These are phyloP conservation scores for Teleogryllus oceanicus DNA, from an alignment of 2,888 invertebrate genomes.

Conservation along the genomic window DNA sequence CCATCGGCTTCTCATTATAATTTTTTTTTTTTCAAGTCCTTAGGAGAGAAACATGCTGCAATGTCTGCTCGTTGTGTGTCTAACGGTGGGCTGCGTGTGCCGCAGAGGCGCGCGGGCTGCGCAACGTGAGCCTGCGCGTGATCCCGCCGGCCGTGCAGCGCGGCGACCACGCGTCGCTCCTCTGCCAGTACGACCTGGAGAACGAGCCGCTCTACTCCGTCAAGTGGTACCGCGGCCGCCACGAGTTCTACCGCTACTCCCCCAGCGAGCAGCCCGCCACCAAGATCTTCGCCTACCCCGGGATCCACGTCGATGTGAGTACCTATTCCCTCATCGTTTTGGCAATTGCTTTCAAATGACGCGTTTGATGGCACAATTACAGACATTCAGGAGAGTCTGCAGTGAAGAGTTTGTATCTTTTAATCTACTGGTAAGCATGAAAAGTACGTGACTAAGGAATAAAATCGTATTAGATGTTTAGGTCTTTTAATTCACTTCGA, in stretches of 20 bases:
- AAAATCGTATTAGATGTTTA: no score
- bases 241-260: constrained; percentile 80
- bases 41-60: no score
- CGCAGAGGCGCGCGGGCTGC: constrained; percentile 62
- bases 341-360: no score
- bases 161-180: constrained; percentile 64
- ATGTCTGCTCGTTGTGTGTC: no score
- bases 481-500: no score
- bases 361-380: no score
- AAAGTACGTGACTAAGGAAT: no score
- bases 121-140: constrained; percentile 67
- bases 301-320: constrained; percentile 81
- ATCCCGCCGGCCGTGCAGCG: constrained; percentile 67
- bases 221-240: constrained; percentile 80
- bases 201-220: constrained; percentile 74
- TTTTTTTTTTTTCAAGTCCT: no score
- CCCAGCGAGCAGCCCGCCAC: constrained; percentile 67
- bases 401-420: no score
- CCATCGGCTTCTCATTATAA: no score
- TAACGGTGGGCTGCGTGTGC: constrained; percentile 18
- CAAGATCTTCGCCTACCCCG: constrained; percentile 69
- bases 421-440: no score
- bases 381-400: no score
- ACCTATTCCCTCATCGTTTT: constrained; percentile 25
- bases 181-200: constrained; percentile 74